Base-by-base conservation (phyloP, 2,113 vertebrate species). In the Dipodomys merriami region DNA sequence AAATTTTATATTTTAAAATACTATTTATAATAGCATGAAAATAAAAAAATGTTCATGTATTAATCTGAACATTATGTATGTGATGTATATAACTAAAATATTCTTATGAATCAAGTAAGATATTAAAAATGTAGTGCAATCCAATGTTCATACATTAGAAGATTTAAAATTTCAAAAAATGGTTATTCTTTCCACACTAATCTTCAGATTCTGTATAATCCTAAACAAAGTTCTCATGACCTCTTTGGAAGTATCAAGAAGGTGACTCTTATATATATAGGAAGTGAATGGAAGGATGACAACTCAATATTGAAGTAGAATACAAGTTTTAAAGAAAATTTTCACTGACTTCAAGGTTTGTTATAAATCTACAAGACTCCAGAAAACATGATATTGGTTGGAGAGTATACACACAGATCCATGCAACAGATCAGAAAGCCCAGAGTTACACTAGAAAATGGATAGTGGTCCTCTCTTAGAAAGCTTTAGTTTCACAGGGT, bases 281-380 rank as follows among this genome's bases (percentile, higher is more conserved):
- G 12, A 77, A 77, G 16, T 9, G 8, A 39, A 84, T 72, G 64
- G n/a, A 64, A 7, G 6, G 46, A 72, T n/a, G 69, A 74, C 23
- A 84, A 0, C 8, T 23, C 3, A 19, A 20, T 67, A 74, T 39
- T 68, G 30, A 91, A 93, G 60, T 46, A 78, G 15, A 83, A 93
- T 2, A 65, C 12, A 88, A 53, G 27, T 25, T 86, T 1, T 11
- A 89, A n/a, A 35, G 23, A 22, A 49, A 53, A 84, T 15, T 57
- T 16, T 74, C 1, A 7, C 22, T 74, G 27, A 73, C 86, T 68
- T 95, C 20, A 39, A 79, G 23, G 57, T 39, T 78, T 35, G 64
- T 64, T 82, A 35, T 67, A 73, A 86, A 96, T 8, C 67, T 23
- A 90, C 22, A 90, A 53, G 44, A 87, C 76, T 77, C 22, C 68